Evolutionary conservation across 2,797 vertebrate genomes (phyloP).

Genomic region (Toxotes lorentzi): DNA sequence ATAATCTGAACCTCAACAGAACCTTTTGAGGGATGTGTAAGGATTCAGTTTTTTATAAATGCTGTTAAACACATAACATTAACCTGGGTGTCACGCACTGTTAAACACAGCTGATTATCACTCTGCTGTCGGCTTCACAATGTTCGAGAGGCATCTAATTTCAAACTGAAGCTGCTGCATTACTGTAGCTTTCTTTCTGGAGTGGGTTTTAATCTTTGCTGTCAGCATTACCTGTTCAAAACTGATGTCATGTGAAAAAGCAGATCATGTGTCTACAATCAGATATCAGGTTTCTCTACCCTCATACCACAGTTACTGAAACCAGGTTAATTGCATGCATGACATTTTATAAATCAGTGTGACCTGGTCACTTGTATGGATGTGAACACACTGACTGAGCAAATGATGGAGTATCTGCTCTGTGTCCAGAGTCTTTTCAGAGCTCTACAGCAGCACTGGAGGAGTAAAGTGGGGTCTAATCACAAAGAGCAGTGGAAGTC

Average conservation of each 20-base stretch:
- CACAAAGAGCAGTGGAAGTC: constrained; percentile 11
- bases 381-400: not conserved
- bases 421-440: not conserved
- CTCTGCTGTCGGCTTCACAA: not conserved
- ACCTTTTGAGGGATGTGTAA: no score
- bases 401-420: not conserved
- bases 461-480: constrained; percentile 18
- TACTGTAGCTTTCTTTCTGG: not conserved
- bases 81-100: not conserved
- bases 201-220: not conserved
- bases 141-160: not conserved
- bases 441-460: not conserved
- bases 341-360: not conserved
- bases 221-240: not conserved
- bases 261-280: not conserved
- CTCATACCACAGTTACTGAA: not conserved
- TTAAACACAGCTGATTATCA: not conserved
- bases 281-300: not conserved
- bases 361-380: not conserved
- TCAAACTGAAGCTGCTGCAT: not conserved
- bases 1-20: no score
- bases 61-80: no score
- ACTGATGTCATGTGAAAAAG: not conserved
- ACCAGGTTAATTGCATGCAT: not conserved
- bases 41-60: no score